Evolutionary conservation across 2,888 invertebrate species (phyloP), one percentile per base, ranked within the genome.

Genomic region (Napeogenes inachia): DNA sequence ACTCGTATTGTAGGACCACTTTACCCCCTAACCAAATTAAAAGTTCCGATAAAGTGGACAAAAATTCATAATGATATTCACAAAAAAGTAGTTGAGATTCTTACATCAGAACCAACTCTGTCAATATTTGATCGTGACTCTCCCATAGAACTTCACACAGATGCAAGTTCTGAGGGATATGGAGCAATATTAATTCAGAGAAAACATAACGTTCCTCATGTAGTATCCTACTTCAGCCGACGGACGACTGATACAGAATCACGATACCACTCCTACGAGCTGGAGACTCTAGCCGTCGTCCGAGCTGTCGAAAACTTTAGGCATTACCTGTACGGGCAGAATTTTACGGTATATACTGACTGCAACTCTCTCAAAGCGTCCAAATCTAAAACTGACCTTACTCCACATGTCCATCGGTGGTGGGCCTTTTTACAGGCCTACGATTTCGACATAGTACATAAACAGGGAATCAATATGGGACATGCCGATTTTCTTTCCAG

Each of bases 331-430:
- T 62, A 62, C 38, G 65, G 65, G 12, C 57, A 46, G 6, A 55
- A 38, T 4, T 66, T 66, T 13, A 46, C 4, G 4, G 63, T 63
- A 3, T 55, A 35, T n/a, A 66, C 66, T 0, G 63, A 66, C 12
- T 66, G 66, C 30, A 66, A 66, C 54, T 61, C 66, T 0, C 13
- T 64, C 3, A 63, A 60, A 35, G 64, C 67, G 0, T 69, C 73
- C 2, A 67, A 68, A 38, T 63, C 59, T 0, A 74, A 75, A 59
- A 68, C 45, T 2, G 70, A 77, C n/a, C 53, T 76, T 5, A 70
- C 68, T 3, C 73, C 72, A 5, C 65, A 72, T 10, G 70, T 74
- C 1, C 69, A 73, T 50, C 63, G 74, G 0, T 75, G 73, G 73
- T 75, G 73, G 73, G 69, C 73, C 3, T 69, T 67, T 33, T 58